phyloP scores from a whole-genome alignment of 2,888 invertebrate genomes.

The Catocala fraxini region DNA sequence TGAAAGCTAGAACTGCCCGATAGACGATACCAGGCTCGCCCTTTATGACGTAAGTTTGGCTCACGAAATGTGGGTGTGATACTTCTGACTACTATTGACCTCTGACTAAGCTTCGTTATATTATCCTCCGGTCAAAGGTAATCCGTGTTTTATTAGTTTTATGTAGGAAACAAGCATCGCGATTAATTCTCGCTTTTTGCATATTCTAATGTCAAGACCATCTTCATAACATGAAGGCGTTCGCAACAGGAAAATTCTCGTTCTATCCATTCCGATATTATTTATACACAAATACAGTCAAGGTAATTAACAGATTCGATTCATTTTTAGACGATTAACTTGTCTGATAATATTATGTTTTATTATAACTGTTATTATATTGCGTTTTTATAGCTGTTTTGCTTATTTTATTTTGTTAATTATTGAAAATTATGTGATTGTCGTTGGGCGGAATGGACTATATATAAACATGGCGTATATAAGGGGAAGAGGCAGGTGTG shows the following conservation, averaged over 20 bases:
- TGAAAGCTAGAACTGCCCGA: too few relatives aligned
- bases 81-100: too few relatives aligned
- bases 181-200: neutral
- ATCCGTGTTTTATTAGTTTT: neutral
- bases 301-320: constrained; percentile 29
- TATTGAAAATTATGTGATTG: neutral
- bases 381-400: too few relatives aligned
- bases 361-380: neutral
- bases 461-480: too few relatives aligned
- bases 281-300: constrained; percentile 1
- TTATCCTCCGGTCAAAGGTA: neutral
- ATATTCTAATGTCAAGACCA: constrained; percentile 23
- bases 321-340: neutral
- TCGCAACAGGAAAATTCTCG: constrained; percentile 41
- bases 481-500: too few relatives aligned
- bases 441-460: neutral
- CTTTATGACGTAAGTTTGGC: neutral
- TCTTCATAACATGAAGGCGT: constrained; percentile 26
- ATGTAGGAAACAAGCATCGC: neutral
- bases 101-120: too few relatives aligned
- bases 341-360: neutral
- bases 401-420: too few relatives aligned
- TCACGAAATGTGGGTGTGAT: too few relatives aligned
- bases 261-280: constrained; percentile 3
- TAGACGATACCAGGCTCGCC: neutral